Conservation (phyloP, 2,797 vertebrate genomes). For the Myotis pilosus region DNA sequence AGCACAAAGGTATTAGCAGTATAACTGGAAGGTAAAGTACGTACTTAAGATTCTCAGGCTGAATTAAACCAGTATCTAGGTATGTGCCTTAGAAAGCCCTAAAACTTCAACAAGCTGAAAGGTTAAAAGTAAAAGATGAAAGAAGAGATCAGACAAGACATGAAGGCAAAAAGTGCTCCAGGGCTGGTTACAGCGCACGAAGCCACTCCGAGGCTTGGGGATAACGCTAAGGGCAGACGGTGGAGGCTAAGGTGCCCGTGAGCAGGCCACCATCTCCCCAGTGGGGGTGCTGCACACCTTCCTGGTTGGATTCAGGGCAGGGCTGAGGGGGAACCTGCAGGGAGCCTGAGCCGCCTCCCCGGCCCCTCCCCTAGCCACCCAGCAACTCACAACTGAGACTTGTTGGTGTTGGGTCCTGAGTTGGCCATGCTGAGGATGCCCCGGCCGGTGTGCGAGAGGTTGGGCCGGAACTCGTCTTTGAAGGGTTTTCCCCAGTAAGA, state of each 20-base stretch:
- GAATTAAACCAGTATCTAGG: background rate
- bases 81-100: background rate
- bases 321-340: background rate
- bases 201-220: background rate
- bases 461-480: constrained; percentile 95
- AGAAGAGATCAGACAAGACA: background rate
- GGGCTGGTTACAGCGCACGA: background rate
- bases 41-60: background rate
- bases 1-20: background rate
- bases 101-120: background rate
- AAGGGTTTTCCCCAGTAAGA: constrained; percentile 97
- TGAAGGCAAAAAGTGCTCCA: background rate
- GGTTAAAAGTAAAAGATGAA: background rate
- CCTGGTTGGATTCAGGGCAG: background rate
- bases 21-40: background rate
- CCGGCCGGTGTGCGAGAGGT: constrained; percentile 94
- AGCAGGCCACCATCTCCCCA: background rate
- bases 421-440: constrained; percentile 99
- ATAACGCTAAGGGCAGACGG: no score
- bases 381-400: constrained; percentile 96
- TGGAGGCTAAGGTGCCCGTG: no score
- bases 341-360: background rate
- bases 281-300: background rate
- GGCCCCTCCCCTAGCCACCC: background rate
- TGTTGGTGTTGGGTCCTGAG: constrained; percentile 96